A percentile compares a stretch with the other conserved stretches of the same genome.
Conservation (phyloP, 2,797 vertebrate genomes). For the Manis javanica region DNA sequence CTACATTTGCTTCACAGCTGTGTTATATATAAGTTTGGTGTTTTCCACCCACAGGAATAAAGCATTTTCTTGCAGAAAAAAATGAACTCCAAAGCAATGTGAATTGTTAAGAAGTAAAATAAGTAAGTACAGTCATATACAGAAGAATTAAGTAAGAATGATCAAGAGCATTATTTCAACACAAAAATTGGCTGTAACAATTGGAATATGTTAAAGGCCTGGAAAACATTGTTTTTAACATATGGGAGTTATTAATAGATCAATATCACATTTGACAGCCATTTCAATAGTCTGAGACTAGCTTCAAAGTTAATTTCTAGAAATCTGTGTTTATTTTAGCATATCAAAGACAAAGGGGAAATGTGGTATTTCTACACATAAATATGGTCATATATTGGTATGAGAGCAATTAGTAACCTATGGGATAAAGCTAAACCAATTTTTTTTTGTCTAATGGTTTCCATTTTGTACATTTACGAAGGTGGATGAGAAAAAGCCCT, state of each 20-base stretch:
- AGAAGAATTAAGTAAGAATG: constrained; percentile 27
- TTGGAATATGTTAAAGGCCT: constrained; percentile 71
- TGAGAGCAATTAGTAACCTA: constrained; percentile 60
- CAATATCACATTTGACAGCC: constrained; percentile 78
- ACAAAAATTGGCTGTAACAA: constrained; percentile 71
- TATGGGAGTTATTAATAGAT: constrained; percentile 82
- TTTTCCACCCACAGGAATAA: neutral
- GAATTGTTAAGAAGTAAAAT: constrained; percentile 23
- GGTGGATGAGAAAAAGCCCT: neutral
- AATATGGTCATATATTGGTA: constrained; percentile 55
- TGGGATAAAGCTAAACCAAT: neutral
- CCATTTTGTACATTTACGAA: constrained; percentile 44
- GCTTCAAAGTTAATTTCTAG: constrained; percentile 76
- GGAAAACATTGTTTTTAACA: constrained; percentile 65
- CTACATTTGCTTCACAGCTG: constrained; percentile 35
- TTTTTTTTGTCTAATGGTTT: constrained; percentile 50
- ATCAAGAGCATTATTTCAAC: constrained; percentile 49
- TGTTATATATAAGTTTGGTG: neutral
- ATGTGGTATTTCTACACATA: constrained; percentile 70
- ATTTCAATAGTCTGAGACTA: constrained; percentile 72
- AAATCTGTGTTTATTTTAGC: constrained; percentile 82
- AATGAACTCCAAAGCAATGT: neutral
- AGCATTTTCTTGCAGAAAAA: constrained; percentile 35
- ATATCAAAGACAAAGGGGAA: constrained; percentile 76
- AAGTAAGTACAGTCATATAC: neutral